Evolutionary conservation across 1,140 invertebrate species (phyloP), one percentile per base, ranked within the genome.

Genomic region (Halesus radiatus): DNA sequence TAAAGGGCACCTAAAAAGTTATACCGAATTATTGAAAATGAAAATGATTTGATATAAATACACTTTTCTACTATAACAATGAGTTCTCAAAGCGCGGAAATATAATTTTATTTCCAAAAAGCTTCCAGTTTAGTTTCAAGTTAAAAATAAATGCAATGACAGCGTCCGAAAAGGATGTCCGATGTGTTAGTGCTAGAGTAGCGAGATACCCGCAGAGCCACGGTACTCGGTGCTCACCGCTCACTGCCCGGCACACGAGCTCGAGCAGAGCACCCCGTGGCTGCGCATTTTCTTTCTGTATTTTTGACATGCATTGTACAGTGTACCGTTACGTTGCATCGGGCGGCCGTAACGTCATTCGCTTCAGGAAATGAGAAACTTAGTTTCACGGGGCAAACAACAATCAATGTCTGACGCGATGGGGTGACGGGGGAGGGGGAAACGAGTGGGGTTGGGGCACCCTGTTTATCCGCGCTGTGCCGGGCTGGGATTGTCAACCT

Each of bases 311-410:
- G 72, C 53, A 58, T 75, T 37, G 72, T 66, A 50, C 37, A 8
- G 56, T 6, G 15, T 23, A 29, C 56, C 29, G 54, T 16, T 26
- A 37, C 58, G 58, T 56, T 13, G 37, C 54, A 18, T 15, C 20
- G 74, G 56, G 72, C 18, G 58, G 32, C 58, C 32, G 73, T 64
- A 64, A 64, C 56, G 74, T 64, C 74, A 50, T 76, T 62, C 56
- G 74, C 74, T 64, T 18, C 74, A 76, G 74, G 76, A 78, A 78
- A 78, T 78, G 76, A 78, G 50, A 78, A 78, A 78, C 76, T 78
- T 78, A 78, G 60, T 78, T 76, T 66, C 76, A 50, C 76, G 64
- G 50, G 58, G 76, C 62, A 54, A 78, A 78, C 76, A 68, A 68
- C 76, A 78, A 78, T 78, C 76, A 68, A 68, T 29, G 76, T 54